phyloP scores from a whole-genome alignment of 2,888 invertebrate genomes.

The Parelbella ahira region DNA sequence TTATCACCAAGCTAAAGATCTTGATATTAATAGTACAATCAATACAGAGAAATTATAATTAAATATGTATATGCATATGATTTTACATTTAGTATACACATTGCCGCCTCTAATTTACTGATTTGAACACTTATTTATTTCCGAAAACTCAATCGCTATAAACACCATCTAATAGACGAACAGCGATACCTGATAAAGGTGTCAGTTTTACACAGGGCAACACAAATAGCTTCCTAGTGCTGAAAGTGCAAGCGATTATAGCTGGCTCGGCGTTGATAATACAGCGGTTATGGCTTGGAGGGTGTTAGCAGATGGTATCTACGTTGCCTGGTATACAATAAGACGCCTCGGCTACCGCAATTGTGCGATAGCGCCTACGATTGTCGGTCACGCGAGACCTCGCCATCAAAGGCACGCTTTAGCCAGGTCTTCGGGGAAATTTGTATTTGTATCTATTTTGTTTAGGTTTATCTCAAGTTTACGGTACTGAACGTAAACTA shows the following conservation, averaged over 20 bases:
- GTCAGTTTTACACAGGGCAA: constrained; percentile 32
- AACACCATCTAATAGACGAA: constrained; percentile 34
- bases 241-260: constrained; percentile 19
- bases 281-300: constrained; percentile 22
- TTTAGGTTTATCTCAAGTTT: constrained; percentile 22
- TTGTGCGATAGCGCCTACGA: constrained; percentile 38
- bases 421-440: constrained; percentile 18
- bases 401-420: constrained; percentile 22
- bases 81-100: no score
- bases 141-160: constrained; percentile 35
- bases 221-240: constrained; percentile 22
- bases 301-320: constrained; percentile 24
- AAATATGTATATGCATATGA: no score
- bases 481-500: constrained; percentile 19
- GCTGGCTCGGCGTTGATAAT: constrained; percentile 16
- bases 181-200: constrained; percentile 36
- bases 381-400: constrained; percentile 38
- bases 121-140: constrained; percentile 14
- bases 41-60: no score
- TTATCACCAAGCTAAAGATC: no score
- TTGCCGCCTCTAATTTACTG: constrained; percentile 1
- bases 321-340: constrained; percentile 28
- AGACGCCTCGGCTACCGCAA: constrained; percentile 35
- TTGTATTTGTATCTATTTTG: constrained; percentile 23
- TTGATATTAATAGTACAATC: no score